phyloP scores from a whole-genome alignment of 2,113 vertebrate species.

The Pyxicephalus adspersus region DNA sequence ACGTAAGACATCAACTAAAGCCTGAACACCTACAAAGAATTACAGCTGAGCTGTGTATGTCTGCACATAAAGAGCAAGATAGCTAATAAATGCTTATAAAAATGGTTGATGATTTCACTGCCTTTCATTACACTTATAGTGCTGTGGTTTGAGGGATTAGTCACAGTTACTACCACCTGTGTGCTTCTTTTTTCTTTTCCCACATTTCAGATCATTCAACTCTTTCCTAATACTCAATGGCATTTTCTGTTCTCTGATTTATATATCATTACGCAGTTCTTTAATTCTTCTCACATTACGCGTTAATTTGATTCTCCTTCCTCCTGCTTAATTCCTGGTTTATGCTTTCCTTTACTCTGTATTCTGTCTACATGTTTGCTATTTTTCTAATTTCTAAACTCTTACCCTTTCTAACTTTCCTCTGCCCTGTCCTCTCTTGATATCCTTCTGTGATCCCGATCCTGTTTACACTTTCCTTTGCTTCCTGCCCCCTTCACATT shows the following conservation, averaged over 20 bases:
- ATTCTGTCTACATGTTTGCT: slow-evolving; percentile 11
- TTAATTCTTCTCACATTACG: not conserved
- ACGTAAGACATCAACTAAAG: no score
- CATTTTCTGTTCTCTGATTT: not conserved
- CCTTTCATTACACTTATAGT: no score
- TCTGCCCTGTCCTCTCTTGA: not conserved
- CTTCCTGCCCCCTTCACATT: slow-evolving; percentile 49
- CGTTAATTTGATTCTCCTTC: slow-evolving; percentile 20
- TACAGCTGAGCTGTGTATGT: no score
- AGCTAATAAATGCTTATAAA: no score
- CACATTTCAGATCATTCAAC: not conserved
- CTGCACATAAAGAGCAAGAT: no score
- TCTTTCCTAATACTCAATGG: not conserved
- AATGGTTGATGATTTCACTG: no score
- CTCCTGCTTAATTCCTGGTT: slow-evolving; percentile 13
- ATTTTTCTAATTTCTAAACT: not conserved
- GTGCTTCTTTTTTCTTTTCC: not conserved
- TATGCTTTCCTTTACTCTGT: slow-evolving; percentile 36
- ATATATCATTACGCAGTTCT: not conserved
- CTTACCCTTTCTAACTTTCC: slow-evolving; percentile 4
- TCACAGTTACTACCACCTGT: not conserved
- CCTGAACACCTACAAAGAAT: no score
- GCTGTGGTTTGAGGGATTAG: no score
- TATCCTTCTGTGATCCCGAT: not conserved
- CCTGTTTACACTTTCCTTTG: slow-evolving; percentile 42